phyloP scores from a whole-genome alignment of 2,888 invertebrate genomes.

The Perizoma flavofasciatum region DNA sequence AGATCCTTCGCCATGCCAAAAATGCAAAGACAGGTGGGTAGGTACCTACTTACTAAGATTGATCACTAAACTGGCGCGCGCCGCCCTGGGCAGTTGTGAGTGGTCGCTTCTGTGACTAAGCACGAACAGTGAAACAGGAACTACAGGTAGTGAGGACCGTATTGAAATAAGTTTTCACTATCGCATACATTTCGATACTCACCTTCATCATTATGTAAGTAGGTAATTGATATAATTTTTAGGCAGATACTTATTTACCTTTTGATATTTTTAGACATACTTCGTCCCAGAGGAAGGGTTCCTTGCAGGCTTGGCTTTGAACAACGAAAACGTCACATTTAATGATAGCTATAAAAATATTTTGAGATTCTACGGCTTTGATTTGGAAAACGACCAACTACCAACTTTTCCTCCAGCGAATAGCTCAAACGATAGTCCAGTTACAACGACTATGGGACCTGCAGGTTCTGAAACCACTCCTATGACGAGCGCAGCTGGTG shows the following conservation, averaged over 20 bases:
- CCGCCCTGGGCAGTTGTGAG: no score
- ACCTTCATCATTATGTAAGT: no score
- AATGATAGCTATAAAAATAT: slow-evolving; percentile 89
- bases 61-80: no score
- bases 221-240: no score
- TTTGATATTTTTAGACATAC: slow-evolving; percentile 85
- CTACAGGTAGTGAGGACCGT: slow-evolving; percentile 1
- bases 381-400: slow-evolving; percentile 82
- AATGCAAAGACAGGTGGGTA: no score
- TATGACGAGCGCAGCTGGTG: slow-evolving; percentile 41
- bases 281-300: slow-evolving; percentile 93
- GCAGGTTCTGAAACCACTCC: slow-evolving; percentile 30
- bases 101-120: slow-evolving; percentile 14
- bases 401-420: slow-evolving; percentile 55
- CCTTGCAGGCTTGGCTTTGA: slow-evolving; percentile 90
- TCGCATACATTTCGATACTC: no score
- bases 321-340: slow-evolving; percentile 90
- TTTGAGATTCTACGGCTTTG: slow-evolving; percentile 91
- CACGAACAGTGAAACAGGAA: slow-evolving; percentile 27
- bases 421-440: slow-evolving; percentile 47
- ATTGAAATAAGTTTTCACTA: no score
- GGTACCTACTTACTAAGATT: no score
- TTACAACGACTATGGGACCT: slow-evolving; percentile 37
- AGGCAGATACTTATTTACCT: no score
- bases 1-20: no score